Conservation (phyloP, 2,888 invertebrate genomes). For the Eilema depressum region DNA sequence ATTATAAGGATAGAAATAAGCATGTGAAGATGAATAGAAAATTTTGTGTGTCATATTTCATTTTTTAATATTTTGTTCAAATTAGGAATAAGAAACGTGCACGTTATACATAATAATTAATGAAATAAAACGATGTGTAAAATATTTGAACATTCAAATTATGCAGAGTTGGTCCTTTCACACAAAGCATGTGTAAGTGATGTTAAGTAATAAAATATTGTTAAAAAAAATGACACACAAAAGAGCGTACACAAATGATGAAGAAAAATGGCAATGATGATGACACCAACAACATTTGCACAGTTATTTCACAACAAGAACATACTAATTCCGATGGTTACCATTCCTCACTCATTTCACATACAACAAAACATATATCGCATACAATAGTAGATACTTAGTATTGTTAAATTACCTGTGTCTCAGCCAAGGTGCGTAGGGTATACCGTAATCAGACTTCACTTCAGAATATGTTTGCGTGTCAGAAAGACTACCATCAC, state of each 20-base stretch:
- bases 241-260: constrained; percentile 45
- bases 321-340: constrained; percentile 35
- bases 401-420: constrained; percentile 88
- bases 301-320: constrained; percentile 38
- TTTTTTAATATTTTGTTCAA: not conserved
- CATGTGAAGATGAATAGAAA: constrained; percentile 60
- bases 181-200: not conserved
- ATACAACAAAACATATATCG: constrained; percentile 47
- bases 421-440: constrained; percentile 94
- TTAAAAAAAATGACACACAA: constrained; percentile 47
- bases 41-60: constrained; percentile 46
- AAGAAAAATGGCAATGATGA: constrained; percentile 39
- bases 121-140: not conserved
- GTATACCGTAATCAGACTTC: constrained; percentile 93
- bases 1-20: constrained; percentile 69
- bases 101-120: not conserved
- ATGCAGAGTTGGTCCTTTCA: not conserved
- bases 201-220: not conserved
- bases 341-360: constrained; percentile 38
- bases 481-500: constrained; percentile 95
- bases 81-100: not conserved
- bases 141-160: not conserved
- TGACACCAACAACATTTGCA: constrained; percentile 33
- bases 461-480: constrained; percentile 92
- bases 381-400: constrained; percentile 50